Percentiles rank a stretch among this genome's conserved stretches.
Conservation (phyloP, 2,797 vertebrate species). For the Urophycis tenuis region DNA sequence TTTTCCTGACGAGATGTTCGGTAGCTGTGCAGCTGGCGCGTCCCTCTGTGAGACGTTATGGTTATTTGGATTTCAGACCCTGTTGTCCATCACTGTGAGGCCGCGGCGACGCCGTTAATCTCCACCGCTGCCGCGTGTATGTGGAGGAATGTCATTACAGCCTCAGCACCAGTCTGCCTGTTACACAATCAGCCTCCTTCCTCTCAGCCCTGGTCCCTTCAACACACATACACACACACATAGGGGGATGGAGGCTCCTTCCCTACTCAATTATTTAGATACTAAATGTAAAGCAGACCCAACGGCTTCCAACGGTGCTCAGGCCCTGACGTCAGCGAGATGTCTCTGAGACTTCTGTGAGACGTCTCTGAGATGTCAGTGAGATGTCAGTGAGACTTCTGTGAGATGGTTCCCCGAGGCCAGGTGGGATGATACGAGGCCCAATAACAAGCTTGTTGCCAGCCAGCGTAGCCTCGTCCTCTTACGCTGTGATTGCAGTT, state of each 20-base stretch:
- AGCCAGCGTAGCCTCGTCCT: slow-evolving; percentile 1
- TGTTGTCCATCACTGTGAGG: not conserved
- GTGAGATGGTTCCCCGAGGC: not conserved
- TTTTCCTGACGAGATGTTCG: not conserved
- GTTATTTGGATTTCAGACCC: not conserved
- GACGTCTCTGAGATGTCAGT: no score
- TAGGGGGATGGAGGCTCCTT: not conserved
- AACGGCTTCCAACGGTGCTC: not conserved
- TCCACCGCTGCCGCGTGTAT: not conserved
- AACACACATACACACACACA: not conserved
- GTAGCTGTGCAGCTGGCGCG: not conserved
- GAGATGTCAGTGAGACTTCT: not conserved
- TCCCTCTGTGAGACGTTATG: not conserved
- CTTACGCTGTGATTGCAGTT: slow-evolving; percentile 35
- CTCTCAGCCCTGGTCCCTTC: not conserved
- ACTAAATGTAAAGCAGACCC: not conserved
- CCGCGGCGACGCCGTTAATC: not conserved
- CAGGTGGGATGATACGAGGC: not conserved
- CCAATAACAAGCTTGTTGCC: not conserved
- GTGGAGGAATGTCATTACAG: not conserved
- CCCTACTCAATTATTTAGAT: not conserved
- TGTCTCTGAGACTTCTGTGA: not conserved
- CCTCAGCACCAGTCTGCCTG: not conserved
- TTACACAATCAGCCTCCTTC: not conserved
- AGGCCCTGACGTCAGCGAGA: not conserved